These are phyloP conservation scores for Limnodromus scolopaceus DNA, from an alignment of 2,797 vertebrate genomes.

Conservation along the genomic window DNA sequence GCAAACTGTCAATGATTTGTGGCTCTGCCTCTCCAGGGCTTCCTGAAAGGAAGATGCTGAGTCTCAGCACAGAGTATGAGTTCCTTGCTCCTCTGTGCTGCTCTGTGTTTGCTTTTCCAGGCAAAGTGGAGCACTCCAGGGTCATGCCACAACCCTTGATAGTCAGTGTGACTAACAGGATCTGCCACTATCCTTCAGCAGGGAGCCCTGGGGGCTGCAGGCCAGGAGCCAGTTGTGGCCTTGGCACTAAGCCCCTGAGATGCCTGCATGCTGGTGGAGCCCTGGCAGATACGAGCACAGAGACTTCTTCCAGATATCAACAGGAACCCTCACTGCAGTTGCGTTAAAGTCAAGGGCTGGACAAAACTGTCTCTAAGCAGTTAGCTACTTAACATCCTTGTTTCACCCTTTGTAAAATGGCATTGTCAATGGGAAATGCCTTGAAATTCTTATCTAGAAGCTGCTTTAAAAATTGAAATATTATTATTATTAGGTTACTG, in stretches of 20 bases:
- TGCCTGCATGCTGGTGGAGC: not conserved
- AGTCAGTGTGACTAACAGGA: rapidly evolving
- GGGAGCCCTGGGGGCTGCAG: not conserved
- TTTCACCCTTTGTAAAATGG: not conserved
- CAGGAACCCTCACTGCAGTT: rapidly evolving
- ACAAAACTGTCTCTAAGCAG: not conserved
- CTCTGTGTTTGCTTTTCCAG: not conserved
- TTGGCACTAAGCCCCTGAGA: not conserved
- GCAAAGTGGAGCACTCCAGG: not conserved
- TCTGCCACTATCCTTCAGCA: not conserved
- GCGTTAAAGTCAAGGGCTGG: not conserved
- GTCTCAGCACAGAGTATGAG: not conserved
- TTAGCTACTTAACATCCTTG: not conserved
- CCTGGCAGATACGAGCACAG: not conserved
- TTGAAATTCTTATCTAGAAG: not conserved
- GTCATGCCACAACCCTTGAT: not conserved
- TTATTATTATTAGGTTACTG: not conserved
- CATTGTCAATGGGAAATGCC: rapidly evolving
- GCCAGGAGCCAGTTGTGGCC: not conserved
- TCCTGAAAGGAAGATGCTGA: not conserved
- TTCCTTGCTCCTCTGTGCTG: not conserved
- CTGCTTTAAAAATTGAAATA: not conserved
- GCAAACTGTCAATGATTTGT: not conserved
- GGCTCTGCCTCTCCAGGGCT: not conserved
- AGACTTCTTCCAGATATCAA: not conserved